phyloP scores from a whole-genome alignment of 2,888 invertebrate genomes.

The Drosophila pseudotalamancana region DNA sequence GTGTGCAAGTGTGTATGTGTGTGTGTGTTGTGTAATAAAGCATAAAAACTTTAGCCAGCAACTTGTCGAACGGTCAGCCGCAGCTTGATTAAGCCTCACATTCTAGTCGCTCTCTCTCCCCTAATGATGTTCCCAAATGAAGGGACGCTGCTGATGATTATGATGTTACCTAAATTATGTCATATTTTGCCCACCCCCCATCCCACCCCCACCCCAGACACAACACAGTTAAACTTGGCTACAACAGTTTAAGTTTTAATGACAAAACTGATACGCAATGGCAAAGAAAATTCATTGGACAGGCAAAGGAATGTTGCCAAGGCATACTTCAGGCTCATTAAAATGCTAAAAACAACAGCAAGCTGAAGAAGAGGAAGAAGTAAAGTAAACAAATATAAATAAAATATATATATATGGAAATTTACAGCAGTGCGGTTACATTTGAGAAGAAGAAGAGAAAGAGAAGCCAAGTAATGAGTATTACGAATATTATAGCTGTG shows the following conservation, averaged over 20 bases:
- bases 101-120: neutral
- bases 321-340: slow-evolving; percentile 41
- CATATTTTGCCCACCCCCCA: neutral
- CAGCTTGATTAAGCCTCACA: slow-evolving; percentile 44
- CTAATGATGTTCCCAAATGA: slow-evolving; percentile 10
- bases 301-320: slow-evolving; percentile 25
- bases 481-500: slow-evolving; percentile 25
- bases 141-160: slow-evolving; percentile 1
- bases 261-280: slow-evolving; percentile 15
- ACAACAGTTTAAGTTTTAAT: slow-evolving; percentile 31
- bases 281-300: slow-evolving; percentile 15
- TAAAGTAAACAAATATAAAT: slow-evolving; percentile 1
- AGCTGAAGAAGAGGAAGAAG: neutral
- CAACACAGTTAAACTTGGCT: slow-evolving; percentile 5
- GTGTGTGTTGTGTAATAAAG: slow-evolving; percentile 21
- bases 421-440: slow-evolving; percentile 1
- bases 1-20: slow-evolving; percentile 8
- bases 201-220: no score
- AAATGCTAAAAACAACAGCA: slow-evolving; percentile 21
- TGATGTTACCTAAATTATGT: slow-evolving; percentile 27
- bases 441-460: slow-evolving; percentile 6
- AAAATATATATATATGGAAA: slow-evolving; percentile 7
- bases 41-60: slow-evolving; percentile 52
- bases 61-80: slow-evolving; percentile 9
- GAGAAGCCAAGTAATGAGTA: slow-evolving; percentile 25